Base-by-base conservation (phyloP, 2,797 vertebrate species). In the Hydrocynus forskahlii region DNA sequence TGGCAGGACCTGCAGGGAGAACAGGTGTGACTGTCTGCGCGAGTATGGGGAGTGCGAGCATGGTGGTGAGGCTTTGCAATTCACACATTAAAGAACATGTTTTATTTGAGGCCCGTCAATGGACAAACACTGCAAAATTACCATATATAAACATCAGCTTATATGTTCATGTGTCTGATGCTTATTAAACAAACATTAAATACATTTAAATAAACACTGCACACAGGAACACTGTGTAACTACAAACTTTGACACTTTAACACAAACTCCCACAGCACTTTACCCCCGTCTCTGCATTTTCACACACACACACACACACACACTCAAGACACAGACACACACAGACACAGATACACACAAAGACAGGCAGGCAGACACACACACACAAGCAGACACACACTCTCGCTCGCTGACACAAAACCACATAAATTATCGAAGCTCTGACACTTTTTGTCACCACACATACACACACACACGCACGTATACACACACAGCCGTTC, bases 401-500 rank as follows among this genome's bases (percentile, higher is more conserved):
- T n/a, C n/a, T n/a, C n/a, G n/a, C n/a, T n/a, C n/a, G n/a, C n/a
- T n/a, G n/a, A n/a, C n/a, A n/a, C n/a, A n/a, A n/a, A n/a, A n/a
- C n/a, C n/a, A 16, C 48, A 17, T 45, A 76, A 57, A 13, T 5
- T 50, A 57, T 5, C 17, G 10, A 25, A 52, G 43, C 43, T 25
- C 29, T 19, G 64, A 75, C 55, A 81, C 14, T 52, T 70, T 75
- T 48, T 7, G 50, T 71, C 78, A 74, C 40, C 74, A 19, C 64
- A 13, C 13, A 45, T 38, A 72, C 57, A 43, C 7, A 7, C 40
- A 43, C 40, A 43, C 40, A 43, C 40, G n/a, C n/a, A n/a, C n/a
- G n/a, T n/a, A n/a, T n/a, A 43, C 3, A 35, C 35, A 50, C 40
- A 17, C 13, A 5, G 35, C 64, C 45, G 45, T 35, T 55, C 0